Evolutionary conservation across 2,888 invertebrate genomes (phyloP).

Genomic region (Acanthopleura granulata): DNA sequence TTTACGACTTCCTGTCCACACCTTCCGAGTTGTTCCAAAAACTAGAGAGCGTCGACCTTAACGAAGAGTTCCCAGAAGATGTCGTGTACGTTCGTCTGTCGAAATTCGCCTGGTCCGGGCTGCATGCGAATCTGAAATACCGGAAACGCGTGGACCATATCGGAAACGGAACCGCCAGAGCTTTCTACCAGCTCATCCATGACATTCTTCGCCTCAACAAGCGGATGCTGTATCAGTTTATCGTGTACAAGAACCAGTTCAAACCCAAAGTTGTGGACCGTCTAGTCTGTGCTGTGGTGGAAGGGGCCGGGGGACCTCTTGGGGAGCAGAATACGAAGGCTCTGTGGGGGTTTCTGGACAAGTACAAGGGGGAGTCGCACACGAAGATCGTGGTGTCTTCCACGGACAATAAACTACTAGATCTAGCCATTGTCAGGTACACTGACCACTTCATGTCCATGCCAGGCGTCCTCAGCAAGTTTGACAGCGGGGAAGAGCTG

Average conservation of each 20-base stretch:
- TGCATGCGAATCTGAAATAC: background rate
- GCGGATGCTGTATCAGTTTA: background rate
- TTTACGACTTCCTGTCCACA: constrained; percentile 9
- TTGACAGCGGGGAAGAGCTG: background rate
- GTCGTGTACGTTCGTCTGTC: background rate
- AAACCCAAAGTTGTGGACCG: background rate
- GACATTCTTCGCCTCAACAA: constrained; percentile 7
- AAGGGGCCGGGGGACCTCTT: background rate
- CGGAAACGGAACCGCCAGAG: background rate
- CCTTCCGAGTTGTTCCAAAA: background rate
- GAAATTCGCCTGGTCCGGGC: background rate
- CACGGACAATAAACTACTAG: background rate
- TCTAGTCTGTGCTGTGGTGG: background rate
- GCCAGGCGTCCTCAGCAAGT: background rate
- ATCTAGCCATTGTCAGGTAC: background rate
- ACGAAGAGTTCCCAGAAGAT: background rate
- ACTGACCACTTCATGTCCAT: constrained; percentile 7
- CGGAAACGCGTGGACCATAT: background rate
- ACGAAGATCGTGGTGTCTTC: background rate
- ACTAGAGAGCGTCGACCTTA: background rate
- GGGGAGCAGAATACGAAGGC: background rate
- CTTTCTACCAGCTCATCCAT: background rate
- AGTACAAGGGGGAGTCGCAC: background rate
- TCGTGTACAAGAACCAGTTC: background rate
- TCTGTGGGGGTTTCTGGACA: background rate